Conservation (phyloP, 2,888 invertebrate genomes). For the Eucera pruinosa region DNA sequence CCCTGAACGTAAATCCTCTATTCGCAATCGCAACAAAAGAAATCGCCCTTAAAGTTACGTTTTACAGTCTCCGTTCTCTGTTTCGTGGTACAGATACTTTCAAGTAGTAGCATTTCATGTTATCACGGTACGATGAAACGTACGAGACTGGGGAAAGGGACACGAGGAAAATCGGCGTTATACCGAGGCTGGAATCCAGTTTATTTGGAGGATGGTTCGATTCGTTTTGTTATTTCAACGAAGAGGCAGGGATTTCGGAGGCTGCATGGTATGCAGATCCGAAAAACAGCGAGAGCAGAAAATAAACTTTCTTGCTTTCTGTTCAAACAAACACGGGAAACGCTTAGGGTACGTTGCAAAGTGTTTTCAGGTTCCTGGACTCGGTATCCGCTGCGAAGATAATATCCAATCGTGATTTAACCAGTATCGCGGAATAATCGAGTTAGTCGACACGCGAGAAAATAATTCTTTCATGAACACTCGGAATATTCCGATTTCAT, state of each 20-base stretch:
- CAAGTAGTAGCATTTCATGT: background rate
- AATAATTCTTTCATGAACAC: constrained; percentile 11
- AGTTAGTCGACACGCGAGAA: background rate
- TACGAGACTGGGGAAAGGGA: background rate
- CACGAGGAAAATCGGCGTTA: constrained; percentile 16
- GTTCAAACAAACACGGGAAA: constrained; percentile 57
- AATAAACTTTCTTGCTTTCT: constrained; percentile 62
- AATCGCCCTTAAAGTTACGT: constrained; percentile 1
- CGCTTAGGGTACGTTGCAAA: constrained; percentile 20
- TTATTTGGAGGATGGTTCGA: constrained; percentile 25
- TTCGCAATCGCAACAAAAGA: background rate
- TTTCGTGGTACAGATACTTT: background rate
- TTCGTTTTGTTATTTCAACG: constrained; percentile 64
- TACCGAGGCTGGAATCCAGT: constrained; percentile 22
- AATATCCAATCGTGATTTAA: constrained; percentile 14
- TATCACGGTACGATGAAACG: constrained; percentile 1
- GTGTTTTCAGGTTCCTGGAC: constrained; percentile 2
- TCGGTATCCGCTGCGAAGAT: background rate
- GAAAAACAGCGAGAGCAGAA: constrained; percentile 64
- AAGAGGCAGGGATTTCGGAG: constrained; percentile 52
- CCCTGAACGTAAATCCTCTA: background rate
- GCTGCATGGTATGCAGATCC: constrained; percentile 36
- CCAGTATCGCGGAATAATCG: constrained; percentile 2
- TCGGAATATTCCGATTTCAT: background rate
- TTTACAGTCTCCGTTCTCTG: background rate